Evolutionary conservation across 1,140 invertebrate species (phyloP).

Genomic region (Coelopa frigida): DNA sequence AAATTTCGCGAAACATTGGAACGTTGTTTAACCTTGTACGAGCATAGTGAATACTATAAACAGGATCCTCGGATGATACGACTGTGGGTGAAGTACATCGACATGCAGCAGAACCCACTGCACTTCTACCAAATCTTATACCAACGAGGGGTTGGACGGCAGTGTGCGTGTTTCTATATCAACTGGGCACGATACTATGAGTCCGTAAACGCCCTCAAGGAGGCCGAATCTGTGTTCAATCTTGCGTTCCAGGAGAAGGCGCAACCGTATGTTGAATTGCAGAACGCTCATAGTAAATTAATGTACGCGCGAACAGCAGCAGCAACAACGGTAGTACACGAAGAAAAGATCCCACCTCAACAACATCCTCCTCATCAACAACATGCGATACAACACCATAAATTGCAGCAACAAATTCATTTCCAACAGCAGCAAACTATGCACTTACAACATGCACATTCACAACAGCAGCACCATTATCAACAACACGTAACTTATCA

Average conservation of each 20-base stretch:
- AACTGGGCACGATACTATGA: conserved; percentile 77
- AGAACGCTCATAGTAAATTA: conserved; percentile 62
- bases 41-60: conserved; percentile 69
- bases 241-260: conserved; percentile 59
- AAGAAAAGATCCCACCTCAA: conserved; percentile 44
- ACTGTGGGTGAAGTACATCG: conserved; percentile 87
- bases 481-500: neutral
- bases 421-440: neutral
- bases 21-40: conserved; percentile 71
- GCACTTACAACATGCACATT: conserved; percentile 1
- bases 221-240: conserved; percentile 67
- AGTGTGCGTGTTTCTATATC: conserved; percentile 67
- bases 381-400: neutral
- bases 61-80: conserved; percentile 78
- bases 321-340: conserved; percentile 14
- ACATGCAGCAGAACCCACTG: conserved; percentile 63
- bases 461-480: neutral
- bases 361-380: conserved; percentile 38
- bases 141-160: conserved; percentile 63
- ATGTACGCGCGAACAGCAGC: conserved; percentile 50
- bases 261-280: conserved; percentile 64
- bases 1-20: conserved; percentile 68
- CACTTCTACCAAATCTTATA: conserved; percentile 70
- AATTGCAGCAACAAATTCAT: neutral
- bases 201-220: conserved; percentile 63